phyloP scores from a whole-genome alignment of 2,113 vertebrate species.

The Neotragus pygmaeus region DNA sequence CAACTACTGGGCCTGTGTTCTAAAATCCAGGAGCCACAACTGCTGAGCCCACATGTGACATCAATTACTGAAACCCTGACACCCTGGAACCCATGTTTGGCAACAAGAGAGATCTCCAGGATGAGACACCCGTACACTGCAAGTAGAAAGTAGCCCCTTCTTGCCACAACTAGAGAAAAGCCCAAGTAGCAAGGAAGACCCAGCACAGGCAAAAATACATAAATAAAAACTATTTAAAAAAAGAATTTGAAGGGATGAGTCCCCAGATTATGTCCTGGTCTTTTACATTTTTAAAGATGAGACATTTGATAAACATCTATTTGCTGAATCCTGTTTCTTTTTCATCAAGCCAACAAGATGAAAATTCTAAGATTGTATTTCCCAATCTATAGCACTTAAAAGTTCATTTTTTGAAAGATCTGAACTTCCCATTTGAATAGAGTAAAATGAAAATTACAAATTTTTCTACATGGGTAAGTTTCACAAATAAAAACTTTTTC shows the following conservation, averaged over 20 bases:
- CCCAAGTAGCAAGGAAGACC: background rate
- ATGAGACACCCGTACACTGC: rapidly evolving
- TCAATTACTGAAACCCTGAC: background rate
- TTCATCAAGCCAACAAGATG: background rate
- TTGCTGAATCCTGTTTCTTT: background rate
- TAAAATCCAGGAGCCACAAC: background rate
- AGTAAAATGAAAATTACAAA: background rate
- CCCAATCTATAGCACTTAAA: background rate
- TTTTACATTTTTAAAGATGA: background rate
- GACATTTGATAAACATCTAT: slow-evolving; percentile 4
- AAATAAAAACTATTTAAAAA: background rate
- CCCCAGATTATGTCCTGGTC: background rate
- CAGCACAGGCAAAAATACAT: background rate
- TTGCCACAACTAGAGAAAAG: background rate
- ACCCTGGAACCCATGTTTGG: background rate
- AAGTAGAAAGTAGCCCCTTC: background rate
- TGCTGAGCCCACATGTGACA: background rate
- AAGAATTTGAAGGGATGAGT: background rate
- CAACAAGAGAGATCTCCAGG: background rate
- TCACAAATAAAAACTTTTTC: background rate
- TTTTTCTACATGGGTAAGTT: background rate
- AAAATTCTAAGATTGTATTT: slow-evolving; percentile 32
- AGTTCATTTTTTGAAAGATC: background rate
- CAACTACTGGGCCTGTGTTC: background rate
- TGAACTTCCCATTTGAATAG: background rate